Conservation (phyloP, 2,888 invertebrate genomes). For the Brenthis hecate region DNA sequence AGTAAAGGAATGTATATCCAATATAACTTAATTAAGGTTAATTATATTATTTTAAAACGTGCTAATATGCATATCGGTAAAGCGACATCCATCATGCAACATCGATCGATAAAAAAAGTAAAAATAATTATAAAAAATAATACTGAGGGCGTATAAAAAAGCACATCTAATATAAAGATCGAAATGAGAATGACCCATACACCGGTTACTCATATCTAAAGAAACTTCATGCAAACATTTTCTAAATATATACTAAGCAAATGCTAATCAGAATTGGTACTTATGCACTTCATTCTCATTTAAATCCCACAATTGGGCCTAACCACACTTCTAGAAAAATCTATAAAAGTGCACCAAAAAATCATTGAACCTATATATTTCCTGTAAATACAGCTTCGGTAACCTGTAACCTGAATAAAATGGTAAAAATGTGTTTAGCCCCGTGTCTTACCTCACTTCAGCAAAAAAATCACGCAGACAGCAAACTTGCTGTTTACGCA, state of each 20-base stretch:
- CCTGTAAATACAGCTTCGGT: background rate
- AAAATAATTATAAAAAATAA: slow-evolving; percentile 49
- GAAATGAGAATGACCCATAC: slow-evolving; percentile 77
- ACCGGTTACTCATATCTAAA: slow-evolving; percentile 48
- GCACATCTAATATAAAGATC: slow-evolving; percentile 60
- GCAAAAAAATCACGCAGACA: slow-evolving; percentile 1
- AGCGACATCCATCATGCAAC: slow-evolving; percentile 79
- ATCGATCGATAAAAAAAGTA: slow-evolving; percentile 54
- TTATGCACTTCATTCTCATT: slow-evolving; percentile 71
- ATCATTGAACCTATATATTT: slow-evolving; percentile 2
- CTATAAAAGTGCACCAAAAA: background rate
- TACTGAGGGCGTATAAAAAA: slow-evolving; percentile 48
- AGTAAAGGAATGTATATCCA: slow-evolving; percentile 8
- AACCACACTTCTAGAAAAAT: slow-evolving; percentile 52
- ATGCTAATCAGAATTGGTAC: slow-evolving; percentile 23
- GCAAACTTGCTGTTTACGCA: slow-evolving; percentile 20
- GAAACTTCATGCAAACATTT: slow-evolving; percentile 40
- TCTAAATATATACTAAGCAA: slow-evolving; percentile 31
- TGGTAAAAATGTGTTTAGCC: slow-evolving; percentile 47
- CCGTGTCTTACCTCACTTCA: slow-evolving; percentile 28
- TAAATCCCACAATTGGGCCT: slow-evolving; percentile 62
- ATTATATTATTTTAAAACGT: slow-evolving; percentile 53
- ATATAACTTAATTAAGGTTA: slow-evolving; percentile 38
- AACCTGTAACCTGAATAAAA: background rate
- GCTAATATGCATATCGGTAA: slow-evolving; percentile 70